Percentiles rank a stretch among this genome's conserved stretches.
Conservation (phyloP, 2,113 vertebrate species). For the Triplophysa tibetana region DNA sequence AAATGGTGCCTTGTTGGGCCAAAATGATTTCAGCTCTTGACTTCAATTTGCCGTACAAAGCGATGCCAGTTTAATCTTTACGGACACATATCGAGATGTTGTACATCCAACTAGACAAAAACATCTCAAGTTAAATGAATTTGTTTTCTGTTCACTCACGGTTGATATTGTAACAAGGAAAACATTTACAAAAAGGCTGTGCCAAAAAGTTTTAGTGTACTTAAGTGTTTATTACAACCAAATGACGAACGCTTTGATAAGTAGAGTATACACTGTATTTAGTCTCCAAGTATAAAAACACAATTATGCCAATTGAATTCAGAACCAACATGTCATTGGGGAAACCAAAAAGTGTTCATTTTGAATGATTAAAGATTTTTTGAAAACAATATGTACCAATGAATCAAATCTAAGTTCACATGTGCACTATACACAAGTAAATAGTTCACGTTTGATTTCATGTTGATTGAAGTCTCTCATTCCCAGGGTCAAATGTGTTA, state of each 20-base stretch:
- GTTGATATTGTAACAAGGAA: background rate
- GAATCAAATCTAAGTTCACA: background rate
- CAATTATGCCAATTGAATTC: background rate
- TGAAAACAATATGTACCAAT: background rate
- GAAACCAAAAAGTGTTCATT: background rate
- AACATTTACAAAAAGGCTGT: background rate
- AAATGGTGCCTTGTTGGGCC: background rate
- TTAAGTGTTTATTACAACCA: background rate
- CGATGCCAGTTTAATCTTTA: too few species aligned
- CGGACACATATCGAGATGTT: too few species aligned
- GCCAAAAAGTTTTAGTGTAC: background rate
- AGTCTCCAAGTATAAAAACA: background rate
- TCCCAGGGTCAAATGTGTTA: background rate
- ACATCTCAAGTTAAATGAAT: too few species aligned
- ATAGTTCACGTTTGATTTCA: too few species aligned
- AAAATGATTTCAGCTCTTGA: background rate
- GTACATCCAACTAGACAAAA: too few species aligned
- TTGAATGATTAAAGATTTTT: too few species aligned
- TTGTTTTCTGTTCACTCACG: too few species aligned
- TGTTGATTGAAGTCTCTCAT: background rate
- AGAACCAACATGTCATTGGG: background rate
- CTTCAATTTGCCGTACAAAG: too few species aligned
- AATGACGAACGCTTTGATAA: background rate
- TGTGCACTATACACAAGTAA: too few species aligned
- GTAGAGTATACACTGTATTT: background rate